Evolutionary conservation across 1,140 invertebrate genomes (phyloP).

Genomic region (Dinoponera quadriceps): DNA sequence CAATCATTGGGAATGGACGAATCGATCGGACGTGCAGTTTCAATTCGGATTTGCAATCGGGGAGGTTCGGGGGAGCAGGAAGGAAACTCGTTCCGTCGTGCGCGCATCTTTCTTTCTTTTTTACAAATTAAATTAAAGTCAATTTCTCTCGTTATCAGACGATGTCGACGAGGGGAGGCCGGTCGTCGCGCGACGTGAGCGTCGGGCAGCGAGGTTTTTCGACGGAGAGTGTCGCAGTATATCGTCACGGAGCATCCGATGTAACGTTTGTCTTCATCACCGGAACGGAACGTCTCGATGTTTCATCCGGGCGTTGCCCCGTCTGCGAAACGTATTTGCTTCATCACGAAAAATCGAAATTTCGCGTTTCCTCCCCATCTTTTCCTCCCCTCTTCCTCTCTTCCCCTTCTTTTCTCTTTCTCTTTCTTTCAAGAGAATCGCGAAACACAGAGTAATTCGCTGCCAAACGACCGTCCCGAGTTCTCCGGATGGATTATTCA

Average conservation of each 20-base stretch:
- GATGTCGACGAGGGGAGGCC: neutral
- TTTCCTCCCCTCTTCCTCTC: no score
- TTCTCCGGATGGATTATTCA: neutral
- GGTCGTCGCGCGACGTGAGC: neutral
- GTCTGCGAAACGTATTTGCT: conserved; percentile 45
- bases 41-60: no score
- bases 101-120: neutral
- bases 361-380: no score
- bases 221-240: neutral
- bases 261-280: conserved; percentile 47
- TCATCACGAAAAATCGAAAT: conserved; percentile 33
- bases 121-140: conserved; percentile 24
- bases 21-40: no score
- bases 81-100: neutral
- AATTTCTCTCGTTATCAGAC: conserved; percentile 46
- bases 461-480: neutral
- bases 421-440: conserved; percentile 23
- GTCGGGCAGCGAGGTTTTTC: conserved; percentile 21
- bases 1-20: no score
- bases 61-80: no score
- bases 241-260: conserved; percentile 14
- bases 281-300: conserved; percentile 32
- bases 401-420: neutral
- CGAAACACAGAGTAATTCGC: neutral
- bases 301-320: conserved; percentile 40